Base-by-base conservation (phyloP, 2,797 vertebrate species). In the Eidolon dupreanum region DNA sequence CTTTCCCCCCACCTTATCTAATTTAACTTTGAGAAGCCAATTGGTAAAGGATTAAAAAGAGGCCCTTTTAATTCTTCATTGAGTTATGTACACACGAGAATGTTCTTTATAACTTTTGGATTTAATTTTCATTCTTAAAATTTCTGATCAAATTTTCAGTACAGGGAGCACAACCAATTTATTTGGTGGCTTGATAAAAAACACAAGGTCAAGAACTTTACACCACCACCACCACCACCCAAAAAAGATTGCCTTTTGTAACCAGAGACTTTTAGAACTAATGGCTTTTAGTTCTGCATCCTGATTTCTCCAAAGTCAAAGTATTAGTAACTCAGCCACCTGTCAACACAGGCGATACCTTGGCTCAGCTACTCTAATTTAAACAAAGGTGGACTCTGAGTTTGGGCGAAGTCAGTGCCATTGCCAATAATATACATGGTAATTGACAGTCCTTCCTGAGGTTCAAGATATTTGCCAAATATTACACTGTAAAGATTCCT, bases 401-500 rank as follows among this genome's bases (percentile, higher is more conserved):
- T 79, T 63, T 71, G 53, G 70, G 36, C 49, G 24, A 85, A 88
- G 73, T 79, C 22, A 53, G 3, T 78, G 70, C 82, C 20, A 6
- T 74, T 61, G 36, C 82, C 85, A 78, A 0, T 65, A 55, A 68
- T 31, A 49, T 0, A 33, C 19, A 19, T 31, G 61, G 46, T 75
- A 41, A 24, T 24, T 89, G 49, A 95, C 87, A 55, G 41, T 63
- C 53, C 41, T 82, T 82, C 0, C 5, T 19, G 65, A 82, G 38
- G 24, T 84, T 79, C n/a, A 31, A 49, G 11, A 85, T 71, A 63
- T 85, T 96, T 95, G 88, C 82, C 91, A 93, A 84, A 95, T 63
- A 19, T 4, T 49, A 65, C 43, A 59, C 36, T 85, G 13, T 74
- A 70, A 78, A 93, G 51, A 53, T 70, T 55, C 17, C 61, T 65